A percentile compares a stretch with the other conserved stretches of the same genome.
phyloP scores from a whole-genome alignment of 2,888 invertebrate genomes.

The Diadegma fenestrale region DNA sequence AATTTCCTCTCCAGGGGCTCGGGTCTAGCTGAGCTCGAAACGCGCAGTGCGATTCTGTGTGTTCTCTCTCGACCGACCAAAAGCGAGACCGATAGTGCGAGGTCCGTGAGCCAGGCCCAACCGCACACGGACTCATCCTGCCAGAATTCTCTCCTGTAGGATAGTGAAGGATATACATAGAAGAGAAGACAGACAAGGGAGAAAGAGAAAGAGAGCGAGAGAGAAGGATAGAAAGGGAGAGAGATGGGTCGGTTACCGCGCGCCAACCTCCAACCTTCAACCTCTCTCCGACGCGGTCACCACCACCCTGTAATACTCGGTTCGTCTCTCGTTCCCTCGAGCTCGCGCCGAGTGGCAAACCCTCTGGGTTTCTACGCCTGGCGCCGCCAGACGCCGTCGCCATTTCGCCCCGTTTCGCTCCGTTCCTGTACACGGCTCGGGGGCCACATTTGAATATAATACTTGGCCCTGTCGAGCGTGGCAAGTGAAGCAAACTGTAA shows the following conservation, averaged over 20 bases:
- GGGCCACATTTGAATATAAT: conserved; percentile 83
- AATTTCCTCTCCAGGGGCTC: conserved; percentile 80
- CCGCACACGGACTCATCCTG: conserved; percentile 61
- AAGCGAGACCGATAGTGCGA: conserved; percentile 62
- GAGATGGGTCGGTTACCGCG: conserved; percentile 63
- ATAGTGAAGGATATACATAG: conserved; percentile 51
- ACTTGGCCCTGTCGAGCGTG: conserved; percentile 76
- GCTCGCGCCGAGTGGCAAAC: conserved; percentile 67
- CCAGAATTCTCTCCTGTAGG: conserved; percentile 65
- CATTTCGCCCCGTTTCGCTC: conserved; percentile 65
- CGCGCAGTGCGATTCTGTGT: conserved; percentile 68
- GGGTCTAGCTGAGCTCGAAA: conserved; percentile 69
- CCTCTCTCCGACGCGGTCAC: conserved; percentile 67
- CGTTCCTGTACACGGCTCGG: conserved; percentile 72
- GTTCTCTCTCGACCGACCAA: conserved; percentile 72
- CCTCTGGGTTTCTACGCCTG: conserved; percentile 64
- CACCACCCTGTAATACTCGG: conserved; percentile 47
- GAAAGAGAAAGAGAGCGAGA: conserved; percentile 30
- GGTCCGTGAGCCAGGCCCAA: conserved; percentile 48
- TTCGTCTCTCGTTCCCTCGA: conserved; percentile 62
- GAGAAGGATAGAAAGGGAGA: conserved; percentile 15
- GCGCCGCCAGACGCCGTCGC: conserved; percentile 71
- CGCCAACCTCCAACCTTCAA: conserved; percentile 74
- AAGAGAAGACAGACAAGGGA: conserved; percentile 46
- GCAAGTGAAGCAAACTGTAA: conserved; percentile 83